A percentile compares a stretch with the other conserved stretches of the same genome.
Evolutionary conservation across 2,113 vertebrate genomes (phyloP).

Genomic region (Cairina moschata): DNA sequence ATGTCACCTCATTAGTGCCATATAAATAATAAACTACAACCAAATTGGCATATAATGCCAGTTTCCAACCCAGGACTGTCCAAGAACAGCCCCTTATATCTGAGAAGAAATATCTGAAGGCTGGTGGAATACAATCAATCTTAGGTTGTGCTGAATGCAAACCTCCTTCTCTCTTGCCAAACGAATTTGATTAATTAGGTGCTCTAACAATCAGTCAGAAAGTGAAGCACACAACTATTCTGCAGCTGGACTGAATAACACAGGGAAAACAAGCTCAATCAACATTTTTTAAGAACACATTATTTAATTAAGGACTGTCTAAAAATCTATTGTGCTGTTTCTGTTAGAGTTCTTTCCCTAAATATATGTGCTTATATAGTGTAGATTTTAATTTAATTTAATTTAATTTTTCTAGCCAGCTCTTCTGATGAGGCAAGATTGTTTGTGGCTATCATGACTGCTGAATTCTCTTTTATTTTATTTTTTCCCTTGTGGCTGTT

Average conservation of each 20-base stretch:
- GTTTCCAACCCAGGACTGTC: not conserved
- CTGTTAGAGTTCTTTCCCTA: not conserved
- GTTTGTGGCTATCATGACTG: not conserved
- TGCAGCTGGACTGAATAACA: not conserved
- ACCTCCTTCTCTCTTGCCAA: conserved; percentile 2
- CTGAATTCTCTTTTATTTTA: too few relatives aligned
- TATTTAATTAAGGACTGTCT: not conserved
- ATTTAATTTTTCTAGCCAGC: not conserved
- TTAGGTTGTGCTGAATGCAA: not conserved
- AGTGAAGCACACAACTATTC: not conserved
- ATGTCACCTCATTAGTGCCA: not conserved
- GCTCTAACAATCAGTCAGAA: not conserved
- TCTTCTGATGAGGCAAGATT: not conserved
- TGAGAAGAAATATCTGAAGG: conserved; percentile 10
- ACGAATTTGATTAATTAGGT: conserved; percentile 18
- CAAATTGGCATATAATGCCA: not conserved
- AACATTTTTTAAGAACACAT: not conserved
- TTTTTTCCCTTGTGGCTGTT: not conserved
- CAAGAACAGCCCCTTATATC: not conserved
- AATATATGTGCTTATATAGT: not conserved
- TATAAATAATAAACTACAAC: not conserved
- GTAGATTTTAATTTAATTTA: not conserved
- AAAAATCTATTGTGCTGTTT: not conserved
- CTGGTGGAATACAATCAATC: not conserved
- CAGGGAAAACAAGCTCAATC: not conserved